Evolutionary conservation across 2,113 vertebrate species (phyloP), one percentile per base, ranked within the genome.

Genomic region (Suncus etruscus): DNA sequence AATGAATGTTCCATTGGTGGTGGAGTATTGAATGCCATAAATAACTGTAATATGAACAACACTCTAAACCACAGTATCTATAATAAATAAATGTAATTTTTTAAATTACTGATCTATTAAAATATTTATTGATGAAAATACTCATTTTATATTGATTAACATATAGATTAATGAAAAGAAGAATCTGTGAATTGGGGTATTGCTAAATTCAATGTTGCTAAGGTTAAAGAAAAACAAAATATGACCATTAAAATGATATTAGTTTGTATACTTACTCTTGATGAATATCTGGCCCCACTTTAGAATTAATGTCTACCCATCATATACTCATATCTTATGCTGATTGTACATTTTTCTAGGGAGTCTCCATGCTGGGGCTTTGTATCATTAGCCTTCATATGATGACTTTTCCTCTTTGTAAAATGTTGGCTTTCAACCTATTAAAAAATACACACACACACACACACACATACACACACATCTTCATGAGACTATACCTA

Each of bases 381-480:
- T 70, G 47, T 74, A 78, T 93, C 54, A 85, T 86, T 89, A 27
- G 29, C 65, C 47, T 81, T 48, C 39, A 87, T 63, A 81, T 87
- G 51, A 61, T 72, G n/a, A 3, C 24, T 83, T 87, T 82, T 6
- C 18, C 47, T 29, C 31, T 31, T 1, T 76, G 51, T 58, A 50
- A 79, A 94, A 75, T 31, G 32, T 87, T 76, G 70, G 16, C 68
- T 94, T 81, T 90, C 29, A 70, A 76, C 87, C 76, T 84, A n/a
- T 91, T 11, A 32, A 90, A 58, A 29, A 82, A 66, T 76, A 77
- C 1, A 77, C 50, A 77, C 77, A 79, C 1, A 63, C 83, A 29
- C 11, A 68, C 81, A 48, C 45, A 58, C 50, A 77, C 77, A 79
- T 0, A 63, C 83, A 29, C 11, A 68, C 81, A 48, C 45, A 58